Base-by-base conservation (phyloP, 2,888 invertebrate species). In the Leptogaster cylindrica region DNA sequence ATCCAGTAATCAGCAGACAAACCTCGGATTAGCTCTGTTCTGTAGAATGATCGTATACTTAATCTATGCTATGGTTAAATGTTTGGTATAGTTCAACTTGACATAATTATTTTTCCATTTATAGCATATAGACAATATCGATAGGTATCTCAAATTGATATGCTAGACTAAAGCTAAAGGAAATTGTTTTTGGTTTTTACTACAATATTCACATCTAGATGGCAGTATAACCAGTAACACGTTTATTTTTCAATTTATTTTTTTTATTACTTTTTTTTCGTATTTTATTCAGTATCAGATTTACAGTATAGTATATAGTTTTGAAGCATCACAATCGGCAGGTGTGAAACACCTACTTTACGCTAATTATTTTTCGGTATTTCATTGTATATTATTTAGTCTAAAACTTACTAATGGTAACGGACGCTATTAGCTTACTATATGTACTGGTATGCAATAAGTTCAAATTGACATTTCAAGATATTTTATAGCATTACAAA, bases 371-470 rank as follows among this genome's bases (percentile, higher is more conserved):
- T 20, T 46, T 25, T 46, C n/a, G n/a, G n/a, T n/a, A n/a, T n/a
- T n/a, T n/a, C n/a, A n/a, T n/a, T n/a, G n/a, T n/a, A n/a, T n/a
- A 46, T n/a, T 23, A 23, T 46, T 23, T 46, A 46, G 3, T 46
- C 46, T 46, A 46, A 23, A 8, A n/a, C 46, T 46, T 46, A 46
- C 20, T 8, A 23, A 6, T 46, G 25, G 20, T 46, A 25, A 46
- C 46, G 46, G 46, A 46, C 46, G 46, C 46, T 46, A 46, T 46
- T 46, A n/a, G n/a, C 46, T 46, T 46, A 46, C 23, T n/a, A n/a
- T n/a, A n/a, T n/a, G n/a, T n/a, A n/a, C n/a, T n/a, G n/a, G n/a
- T n/a, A n/a, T n/a, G n/a, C n/a, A n/a, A 46, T 46, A 46, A 25
- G 20, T 46, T 46, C 20, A 46, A 46, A 46, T 46, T 46, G 46